Conservation (phyloP, 2,113 vertebrate species). For the Tachysurus fulvidraco region DNA sequence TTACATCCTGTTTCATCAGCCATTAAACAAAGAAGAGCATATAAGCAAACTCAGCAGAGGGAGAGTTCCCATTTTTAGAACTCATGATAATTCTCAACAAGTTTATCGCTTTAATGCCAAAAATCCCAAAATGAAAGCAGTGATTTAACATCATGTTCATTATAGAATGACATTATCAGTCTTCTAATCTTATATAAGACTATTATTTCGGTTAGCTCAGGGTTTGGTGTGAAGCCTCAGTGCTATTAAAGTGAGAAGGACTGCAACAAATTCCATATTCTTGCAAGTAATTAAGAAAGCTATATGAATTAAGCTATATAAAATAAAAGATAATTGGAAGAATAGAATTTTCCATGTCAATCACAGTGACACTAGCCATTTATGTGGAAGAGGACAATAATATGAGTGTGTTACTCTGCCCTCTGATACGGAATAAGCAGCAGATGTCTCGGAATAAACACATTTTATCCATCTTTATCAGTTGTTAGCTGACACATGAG, state of each 20-base stretch:
- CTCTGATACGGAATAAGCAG: neutral
- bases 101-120: neutral
- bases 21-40: slow-evolving; percentile 9
- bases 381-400: neutral
- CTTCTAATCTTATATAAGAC: neutral
- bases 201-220: neutral
- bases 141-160: neutral
- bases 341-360: neutral
- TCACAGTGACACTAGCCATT: neutral
- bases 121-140: neutral
- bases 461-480: neutral
- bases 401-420: neutral
- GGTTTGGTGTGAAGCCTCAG: neutral
- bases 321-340: neutral
- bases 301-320: neutral
- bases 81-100: neutral
- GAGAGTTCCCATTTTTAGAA: neutral
- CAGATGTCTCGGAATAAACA: neutral
- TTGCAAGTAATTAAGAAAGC: neutral
- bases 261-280: neutral
- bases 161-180: neutral
- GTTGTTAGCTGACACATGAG: neutral
- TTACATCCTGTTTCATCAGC: slow-evolving; percentile 51
- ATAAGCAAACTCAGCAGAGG: neutral
- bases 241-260: neutral